Base-by-base conservation (phyloP, 1,140 invertebrate genomes). In the Propsilocerus akamusi region DNA sequence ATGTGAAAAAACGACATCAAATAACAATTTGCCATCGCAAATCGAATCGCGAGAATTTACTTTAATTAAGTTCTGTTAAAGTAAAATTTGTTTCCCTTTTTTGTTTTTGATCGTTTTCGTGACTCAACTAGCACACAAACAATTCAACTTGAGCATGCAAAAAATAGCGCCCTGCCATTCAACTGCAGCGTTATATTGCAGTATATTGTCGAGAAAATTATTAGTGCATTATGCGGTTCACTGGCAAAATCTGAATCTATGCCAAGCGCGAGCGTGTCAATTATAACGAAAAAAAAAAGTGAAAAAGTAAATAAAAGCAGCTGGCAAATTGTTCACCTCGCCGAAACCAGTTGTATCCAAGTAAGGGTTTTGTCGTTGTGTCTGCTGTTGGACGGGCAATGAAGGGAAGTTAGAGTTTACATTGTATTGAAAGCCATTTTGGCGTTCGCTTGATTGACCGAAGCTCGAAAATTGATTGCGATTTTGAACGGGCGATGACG, bases 331-430 rank as follows among this genome's bases (percentile, higher is more conserved):
- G 5, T 5, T 41, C 22, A 41, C 34, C 34, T 41, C 34, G 4
- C 8, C 17, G 14, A 17, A 41, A 20, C 34, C 10, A 17, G 34
- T 51, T 46, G 53, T 46, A 37, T 63, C 62, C 47, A 51, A 62
- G 53, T 62, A 64, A 48, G 62, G 62, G 46, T 59, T 53, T 55
- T 60, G 52, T 55, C 62, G 62, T 51, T 64, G 60, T 55, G 62
- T 57, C 54, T 63, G 61, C 49, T 62, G 60, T 48, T 63, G 60
- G 20, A 58, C 60, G 41, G 62, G 55, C 58, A 61, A 62, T 49
- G 57, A 51, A 48, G 60, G 58, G 50, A 54, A 51, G 34, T 56
- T 47, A 50, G 49, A 32, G 49, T 49, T 53, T 56, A 54, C 10
- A 5, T 41, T 7, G 53, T 58, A 52, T 46, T 57, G 57, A 23